Conservation (phyloP, 2,797 vertebrate genomes). For the Parauchenoglanis punctatus region DNA sequence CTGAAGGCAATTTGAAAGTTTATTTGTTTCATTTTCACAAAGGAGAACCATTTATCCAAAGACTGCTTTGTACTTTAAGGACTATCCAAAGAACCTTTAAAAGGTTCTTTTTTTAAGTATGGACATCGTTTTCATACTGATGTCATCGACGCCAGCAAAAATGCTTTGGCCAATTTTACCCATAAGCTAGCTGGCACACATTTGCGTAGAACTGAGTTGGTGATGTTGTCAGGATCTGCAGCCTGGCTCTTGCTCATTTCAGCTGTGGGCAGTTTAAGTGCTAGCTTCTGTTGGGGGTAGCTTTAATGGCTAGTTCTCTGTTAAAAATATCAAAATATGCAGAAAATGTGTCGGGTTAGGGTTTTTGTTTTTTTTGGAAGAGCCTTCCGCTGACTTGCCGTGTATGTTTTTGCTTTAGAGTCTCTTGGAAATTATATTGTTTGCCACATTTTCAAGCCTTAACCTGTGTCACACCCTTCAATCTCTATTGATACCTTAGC, state of each 20-base stretch:
- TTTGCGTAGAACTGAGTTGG: not conserved
- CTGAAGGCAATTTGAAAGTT: not conserved
- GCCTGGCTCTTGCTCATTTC: not conserved
- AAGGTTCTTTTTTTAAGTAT: not conserved
- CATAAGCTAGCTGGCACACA: not conserved
- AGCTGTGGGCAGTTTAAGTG: conserved; percentile 35
- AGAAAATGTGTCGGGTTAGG: not conserved
- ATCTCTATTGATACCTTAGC: not conserved
- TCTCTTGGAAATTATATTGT: not conserved
- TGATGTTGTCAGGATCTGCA: not conserved
- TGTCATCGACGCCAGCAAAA: not conserved
- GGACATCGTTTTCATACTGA: not conserved
- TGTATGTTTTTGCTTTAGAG: not conserved
- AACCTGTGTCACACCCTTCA: not conserved
- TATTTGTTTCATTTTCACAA: not conserved
- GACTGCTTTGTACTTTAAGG: not conserved
- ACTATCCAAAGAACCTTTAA: not conserved
- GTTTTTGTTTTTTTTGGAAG: not conserved
- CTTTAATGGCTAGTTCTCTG: conserved; percentile 15
- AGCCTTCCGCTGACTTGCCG: not conserved
- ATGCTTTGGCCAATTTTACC: not conserved
- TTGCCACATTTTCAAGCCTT: not conserved
- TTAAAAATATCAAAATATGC: conserved; percentile 32
- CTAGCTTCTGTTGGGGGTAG: conserved; percentile 12
- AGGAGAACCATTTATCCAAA: not conserved